Conservation (phyloP, 2,888 invertebrate genomes). For the Helleia helle region DNA sequence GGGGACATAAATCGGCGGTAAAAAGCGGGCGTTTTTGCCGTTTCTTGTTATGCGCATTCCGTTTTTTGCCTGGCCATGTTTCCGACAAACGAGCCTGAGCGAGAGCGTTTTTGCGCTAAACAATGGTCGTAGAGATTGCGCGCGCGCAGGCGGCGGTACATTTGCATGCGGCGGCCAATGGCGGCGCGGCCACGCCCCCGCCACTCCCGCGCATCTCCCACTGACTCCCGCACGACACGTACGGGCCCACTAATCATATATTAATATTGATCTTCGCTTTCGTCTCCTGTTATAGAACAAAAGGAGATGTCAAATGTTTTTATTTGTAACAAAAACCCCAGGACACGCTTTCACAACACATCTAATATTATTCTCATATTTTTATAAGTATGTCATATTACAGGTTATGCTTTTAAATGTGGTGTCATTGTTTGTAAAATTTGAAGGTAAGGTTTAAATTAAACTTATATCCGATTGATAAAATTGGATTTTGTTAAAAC, state of each 20-base stretch:
- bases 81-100: slow-evolving; percentile 47
- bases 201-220: slow-evolving; percentile 14
- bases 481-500: no score
- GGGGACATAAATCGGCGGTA: slow-evolving; percentile 47
- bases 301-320: neutral
- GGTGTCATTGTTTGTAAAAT: no score
- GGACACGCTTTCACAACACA: neutral
- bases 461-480: no score
- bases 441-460: no score
- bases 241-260: slow-evolving; percentile 2
- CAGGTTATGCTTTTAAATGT: no score
- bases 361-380: neutral
- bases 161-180: slow-evolving; percentile 53
- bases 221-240: neutral
- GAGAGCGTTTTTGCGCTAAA: slow-evolving; percentile 26
- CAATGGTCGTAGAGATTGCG: slow-evolving; percentile 48
- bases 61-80: slow-evolving; percentile 52
- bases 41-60: slow-evolving; percentile 63
- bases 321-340: neutral
- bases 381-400: no score
- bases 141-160: slow-evolving; percentile 45
- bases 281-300: neutral
- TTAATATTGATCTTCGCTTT: neutral
- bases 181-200: slow-evolving; percentile 29
- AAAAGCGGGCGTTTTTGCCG: slow-evolving; percentile 60